Evolutionary conservation across 1,140 invertebrate species (phyloP).

Genomic region (Pseudomyrmex flavicornis): DNA sequence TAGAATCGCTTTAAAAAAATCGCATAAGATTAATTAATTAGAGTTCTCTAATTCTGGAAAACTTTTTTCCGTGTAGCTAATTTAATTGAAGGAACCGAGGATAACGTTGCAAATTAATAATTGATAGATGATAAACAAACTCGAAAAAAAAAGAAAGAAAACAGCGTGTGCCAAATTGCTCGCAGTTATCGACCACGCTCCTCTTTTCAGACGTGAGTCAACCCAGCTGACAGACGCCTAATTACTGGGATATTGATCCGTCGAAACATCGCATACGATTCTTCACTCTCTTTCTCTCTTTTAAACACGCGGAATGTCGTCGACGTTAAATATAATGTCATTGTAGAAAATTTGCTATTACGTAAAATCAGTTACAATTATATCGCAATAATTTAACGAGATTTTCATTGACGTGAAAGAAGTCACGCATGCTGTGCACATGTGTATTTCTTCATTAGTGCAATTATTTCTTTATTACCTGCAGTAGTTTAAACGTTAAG

Average conservation of each 20-base stretch:
- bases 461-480: not conserved
- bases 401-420: not conserved
- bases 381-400: no score
- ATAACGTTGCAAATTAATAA: not conserved
- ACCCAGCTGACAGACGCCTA: conserved; percentile 65
- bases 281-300: conserved; percentile 57
- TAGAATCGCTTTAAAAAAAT: not conserved
- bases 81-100: not conserved
- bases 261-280: conserved; percentile 42
- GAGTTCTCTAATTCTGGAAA: not conserved
- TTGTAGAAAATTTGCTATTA: no score
- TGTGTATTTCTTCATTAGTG: not conserved
- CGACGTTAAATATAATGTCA: not conserved
- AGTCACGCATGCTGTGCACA: no score
- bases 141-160: conserved; percentile 25
- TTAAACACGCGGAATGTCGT: conserved; percentile 48
- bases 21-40: not conserved
- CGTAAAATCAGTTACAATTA: no score
- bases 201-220: conserved; percentile 12
- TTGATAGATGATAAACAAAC: conserved; percentile 3
- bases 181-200: conserved; percentile 36
- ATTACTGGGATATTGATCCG: conserved; percentile 70
- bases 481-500: conserved; percentile 9
- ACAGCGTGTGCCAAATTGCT: conserved; percentile 34
- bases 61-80: not conserved